A percentile compares a stretch with the other conserved stretches of the same genome.
Evolutionary conservation across 2,113 vertebrate species (phyloP).

Genomic region (Amia ocellicauda): DNA sequence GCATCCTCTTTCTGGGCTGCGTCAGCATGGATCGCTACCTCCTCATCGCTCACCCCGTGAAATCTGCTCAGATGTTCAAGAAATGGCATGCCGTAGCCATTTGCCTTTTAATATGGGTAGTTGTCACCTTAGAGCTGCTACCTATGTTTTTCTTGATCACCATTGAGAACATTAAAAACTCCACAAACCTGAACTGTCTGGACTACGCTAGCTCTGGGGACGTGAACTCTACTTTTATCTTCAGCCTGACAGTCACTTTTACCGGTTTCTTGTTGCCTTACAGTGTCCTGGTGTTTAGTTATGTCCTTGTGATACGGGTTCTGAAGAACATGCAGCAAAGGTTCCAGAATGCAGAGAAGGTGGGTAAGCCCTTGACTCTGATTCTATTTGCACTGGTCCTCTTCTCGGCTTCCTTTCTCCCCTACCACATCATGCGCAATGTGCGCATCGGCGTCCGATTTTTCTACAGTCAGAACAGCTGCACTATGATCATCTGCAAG

Average conservation of each 20-base stretch:
- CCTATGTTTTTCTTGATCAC: conserved; percentile 21
- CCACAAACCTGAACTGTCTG: conserved; percentile 1
- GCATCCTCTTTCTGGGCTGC: conserved; percentile 29
- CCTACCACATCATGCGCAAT: conserved; percentile 22
- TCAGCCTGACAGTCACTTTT: conserved; percentile 15
- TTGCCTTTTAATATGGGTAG: conserved; percentile 1
- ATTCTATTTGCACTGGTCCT: conserved; percentile 7
- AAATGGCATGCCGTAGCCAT: neutral
- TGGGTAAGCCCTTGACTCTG: conserved; percentile 8
- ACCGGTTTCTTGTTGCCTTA: conserved; percentile 5
- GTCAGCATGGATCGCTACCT: conserved; percentile 29
- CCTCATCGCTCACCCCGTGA: conserved; percentile 15
- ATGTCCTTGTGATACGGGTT: neutral
- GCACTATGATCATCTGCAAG: neutral
- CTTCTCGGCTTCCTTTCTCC: conserved; percentile 10
- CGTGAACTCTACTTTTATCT: neutral
- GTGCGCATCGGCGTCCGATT: conserved; percentile 11
- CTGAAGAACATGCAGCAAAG: conserved; percentile 13
- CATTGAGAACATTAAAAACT: conserved; percentile 1
- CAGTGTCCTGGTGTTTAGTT: neutral
- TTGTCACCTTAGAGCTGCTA: conserved; percentile 14
- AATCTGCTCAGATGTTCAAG: neutral
- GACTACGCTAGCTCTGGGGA: conserved; percentile 20
- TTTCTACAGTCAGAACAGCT: neutral
- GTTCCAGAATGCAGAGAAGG: neutral